Conservation (phyloP, 1,140 invertebrate genomes). For the Plectus sambesii region DNA sequence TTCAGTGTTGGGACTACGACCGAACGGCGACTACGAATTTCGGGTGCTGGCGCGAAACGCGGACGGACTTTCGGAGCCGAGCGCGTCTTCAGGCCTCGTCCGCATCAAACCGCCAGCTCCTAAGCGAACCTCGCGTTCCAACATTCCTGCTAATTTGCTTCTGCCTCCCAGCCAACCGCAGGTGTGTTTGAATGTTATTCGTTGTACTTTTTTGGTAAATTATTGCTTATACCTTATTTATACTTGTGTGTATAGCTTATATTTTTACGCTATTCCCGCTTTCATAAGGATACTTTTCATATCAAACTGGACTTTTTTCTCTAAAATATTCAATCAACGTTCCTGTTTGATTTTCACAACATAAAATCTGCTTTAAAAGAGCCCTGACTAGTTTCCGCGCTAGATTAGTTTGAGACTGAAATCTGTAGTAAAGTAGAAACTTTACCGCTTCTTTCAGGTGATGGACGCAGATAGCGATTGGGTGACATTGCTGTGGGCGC, state of each 20-base stretch:
- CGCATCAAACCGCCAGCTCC: slow-evolving; percentile 31
- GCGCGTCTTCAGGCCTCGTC: slow-evolving; percentile 34
- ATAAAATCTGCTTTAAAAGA: no score
- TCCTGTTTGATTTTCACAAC: background rate
- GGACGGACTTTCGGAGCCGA: slow-evolving; percentile 36
- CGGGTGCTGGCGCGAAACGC: slow-evolving; percentile 34
- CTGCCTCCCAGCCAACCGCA: slow-evolving; percentile 32
- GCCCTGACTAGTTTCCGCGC: no score
- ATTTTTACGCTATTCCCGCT: no score
- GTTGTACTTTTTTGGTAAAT: background rate
- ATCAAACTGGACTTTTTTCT: no score
- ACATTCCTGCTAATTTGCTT: slow-evolving; percentile 10
- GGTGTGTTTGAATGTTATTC: slow-evolving; percentile 11
- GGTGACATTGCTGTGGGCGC: slow-evolving; percentile 35
- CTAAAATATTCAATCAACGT: no score
- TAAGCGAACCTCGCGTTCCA: slow-evolving; percentile 13
- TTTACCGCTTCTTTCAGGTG: slow-evolving; percentile 7
- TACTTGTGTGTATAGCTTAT: no score
- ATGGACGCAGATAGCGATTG: slow-evolving; percentile 31
- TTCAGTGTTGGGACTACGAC: no score
- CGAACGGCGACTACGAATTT: slow-evolving; percentile 44
- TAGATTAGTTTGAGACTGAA: no score
- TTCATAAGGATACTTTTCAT: no score
- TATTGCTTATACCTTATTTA: no score
- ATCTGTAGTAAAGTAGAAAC: no score